phyloP scores from a whole-genome alignment of 2,797 vertebrate species.

The Cryptoprocta ferox region DNA sequence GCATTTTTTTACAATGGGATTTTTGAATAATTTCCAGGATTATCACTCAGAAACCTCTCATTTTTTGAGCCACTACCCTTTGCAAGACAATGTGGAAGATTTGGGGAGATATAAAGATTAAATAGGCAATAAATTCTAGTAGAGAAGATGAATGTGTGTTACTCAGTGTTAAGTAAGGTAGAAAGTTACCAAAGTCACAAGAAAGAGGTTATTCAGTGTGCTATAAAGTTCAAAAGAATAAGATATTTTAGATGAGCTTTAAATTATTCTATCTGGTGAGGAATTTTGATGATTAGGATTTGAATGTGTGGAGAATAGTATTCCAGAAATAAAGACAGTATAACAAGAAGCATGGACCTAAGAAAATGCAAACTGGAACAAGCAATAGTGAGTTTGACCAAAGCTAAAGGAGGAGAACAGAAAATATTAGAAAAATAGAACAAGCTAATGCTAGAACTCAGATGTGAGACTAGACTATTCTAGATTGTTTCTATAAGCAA shows the following conservation, averaged over 20 bases:
- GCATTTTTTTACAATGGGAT: neutral
- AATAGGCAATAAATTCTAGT: neutral
- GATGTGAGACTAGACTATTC: neutral
- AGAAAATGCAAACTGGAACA: neutral
- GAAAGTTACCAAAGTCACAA: neutral
- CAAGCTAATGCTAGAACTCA: neutral
- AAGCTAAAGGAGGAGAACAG: neutral
- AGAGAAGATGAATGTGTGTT: neutral
- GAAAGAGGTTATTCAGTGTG: neutral
- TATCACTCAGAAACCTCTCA: neutral
- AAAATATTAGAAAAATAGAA: neutral
- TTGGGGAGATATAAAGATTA: neutral
- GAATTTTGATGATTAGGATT: neutral
- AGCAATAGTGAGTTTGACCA: neutral
- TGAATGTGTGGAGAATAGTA: neutral
- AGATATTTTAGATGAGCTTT: neutral
- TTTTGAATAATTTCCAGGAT: neutral
- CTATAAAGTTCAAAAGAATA: neutral
- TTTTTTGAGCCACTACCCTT: neutral
- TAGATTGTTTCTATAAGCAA: neutral
- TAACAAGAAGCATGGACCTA: neutral
- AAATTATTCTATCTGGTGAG: neutral
- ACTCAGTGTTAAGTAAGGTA: neutral
- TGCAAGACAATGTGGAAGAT: neutral
- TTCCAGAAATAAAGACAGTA: neutral